phyloP scores from a whole-genome alignment of 2,797 vertebrate genomes.

The Ispidina picta region DNA sequence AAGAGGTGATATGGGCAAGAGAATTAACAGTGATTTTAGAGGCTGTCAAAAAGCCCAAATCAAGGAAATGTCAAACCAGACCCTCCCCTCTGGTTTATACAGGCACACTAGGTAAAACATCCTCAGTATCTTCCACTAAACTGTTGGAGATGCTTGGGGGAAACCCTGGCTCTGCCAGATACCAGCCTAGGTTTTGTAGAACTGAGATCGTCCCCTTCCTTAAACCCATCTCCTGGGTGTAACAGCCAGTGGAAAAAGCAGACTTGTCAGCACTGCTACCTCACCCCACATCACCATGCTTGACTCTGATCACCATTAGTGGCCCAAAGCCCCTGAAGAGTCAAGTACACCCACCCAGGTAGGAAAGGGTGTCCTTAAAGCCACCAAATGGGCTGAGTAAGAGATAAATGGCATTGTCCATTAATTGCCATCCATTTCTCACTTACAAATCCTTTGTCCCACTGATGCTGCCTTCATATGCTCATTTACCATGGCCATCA shows the following conservation, averaged over 20 bases:
- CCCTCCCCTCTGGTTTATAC: neutral
- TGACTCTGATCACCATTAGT: neutral
- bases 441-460: neutral
- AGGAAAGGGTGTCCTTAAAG: neutral
- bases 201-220: neutral
- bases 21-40: neutral
- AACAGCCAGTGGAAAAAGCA: too few relatives aligned
- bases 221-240: too few relatives aligned
- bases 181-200: neutral
- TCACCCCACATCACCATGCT: neutral
- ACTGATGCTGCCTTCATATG: fast-evolving
- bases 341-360: neutral
- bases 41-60: neutral
- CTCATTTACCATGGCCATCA: fast-evolving
- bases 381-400: neutral
- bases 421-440: neutral
- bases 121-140: neutral
- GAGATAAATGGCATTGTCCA: fast-evolving
- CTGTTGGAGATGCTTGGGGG: neutral
- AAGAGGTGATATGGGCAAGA: neutral
- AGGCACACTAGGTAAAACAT: neutral
- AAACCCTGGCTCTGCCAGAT: neutral
- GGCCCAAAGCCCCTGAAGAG: neutral
- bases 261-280: too few relatives aligned
- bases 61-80: neutral